phyloP scores from a whole-genome alignment of 2,113 vertebrate species.

The Sapajus apella region DNA sequence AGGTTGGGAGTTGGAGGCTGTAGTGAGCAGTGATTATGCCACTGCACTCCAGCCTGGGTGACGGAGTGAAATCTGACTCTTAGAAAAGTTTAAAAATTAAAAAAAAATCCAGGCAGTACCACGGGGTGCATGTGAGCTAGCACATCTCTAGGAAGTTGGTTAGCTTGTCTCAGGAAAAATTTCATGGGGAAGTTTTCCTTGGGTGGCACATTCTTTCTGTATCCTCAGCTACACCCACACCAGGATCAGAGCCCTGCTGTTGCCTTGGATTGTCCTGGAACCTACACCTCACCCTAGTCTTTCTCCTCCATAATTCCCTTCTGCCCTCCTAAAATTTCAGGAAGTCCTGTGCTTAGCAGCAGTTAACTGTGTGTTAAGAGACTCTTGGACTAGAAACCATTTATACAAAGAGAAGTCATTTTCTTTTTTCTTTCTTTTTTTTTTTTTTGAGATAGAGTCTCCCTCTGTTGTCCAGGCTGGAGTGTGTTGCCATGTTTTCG shows the following conservation, averaged over 20 bases:
- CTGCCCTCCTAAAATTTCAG: background rate
- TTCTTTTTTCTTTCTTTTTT: no score
- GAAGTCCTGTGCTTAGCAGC: background rate
- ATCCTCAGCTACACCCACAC: background rate
- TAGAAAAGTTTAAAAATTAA: no score
- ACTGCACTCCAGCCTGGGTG: no score
- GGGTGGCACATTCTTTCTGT: background rate
- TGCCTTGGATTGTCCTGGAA: background rate
- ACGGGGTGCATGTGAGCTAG: fast-evolving
- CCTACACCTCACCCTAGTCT: background rate
- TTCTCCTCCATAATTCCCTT: background rate
- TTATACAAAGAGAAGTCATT: background rate
- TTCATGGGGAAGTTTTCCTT: background rate
- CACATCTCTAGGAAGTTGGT: background rate
- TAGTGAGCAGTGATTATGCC: no score
- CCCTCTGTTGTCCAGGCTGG: no score
- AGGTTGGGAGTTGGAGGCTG: no score
- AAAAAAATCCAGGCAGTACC: background rate
- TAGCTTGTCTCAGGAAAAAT: background rate
- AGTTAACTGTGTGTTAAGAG: background rate
- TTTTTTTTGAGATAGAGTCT: no score
- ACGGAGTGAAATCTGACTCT: no score
- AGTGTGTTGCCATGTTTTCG: no score
- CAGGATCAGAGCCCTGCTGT: background rate
- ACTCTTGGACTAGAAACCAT: background rate